Evolutionary conservation across 2,888 invertebrate genomes (phyloP).

Genomic region (Melitaea athalia): DNA sequence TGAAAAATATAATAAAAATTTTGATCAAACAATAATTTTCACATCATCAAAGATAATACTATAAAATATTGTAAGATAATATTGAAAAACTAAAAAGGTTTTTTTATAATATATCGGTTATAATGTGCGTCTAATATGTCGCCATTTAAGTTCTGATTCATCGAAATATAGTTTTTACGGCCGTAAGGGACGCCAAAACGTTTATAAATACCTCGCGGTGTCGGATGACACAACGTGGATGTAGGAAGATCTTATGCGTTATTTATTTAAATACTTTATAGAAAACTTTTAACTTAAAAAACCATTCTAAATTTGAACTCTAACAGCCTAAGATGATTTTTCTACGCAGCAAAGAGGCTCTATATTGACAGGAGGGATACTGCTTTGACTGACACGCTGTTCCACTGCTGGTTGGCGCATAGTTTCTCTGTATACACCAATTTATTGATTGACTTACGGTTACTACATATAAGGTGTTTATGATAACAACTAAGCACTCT

Average conservation of each 20-base stretch:
- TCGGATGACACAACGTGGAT: slow-evolving; percentile 28
- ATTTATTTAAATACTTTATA: too few species aligned
- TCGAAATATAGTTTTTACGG: slow-evolving; percentile 33
- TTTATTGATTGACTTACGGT: too few species aligned
- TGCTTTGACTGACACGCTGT: too few species aligned
- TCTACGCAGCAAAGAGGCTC: not conserved
- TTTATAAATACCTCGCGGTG: slow-evolving; percentile 29
- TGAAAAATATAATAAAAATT: too few species aligned
- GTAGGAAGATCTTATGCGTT: too few species aligned
- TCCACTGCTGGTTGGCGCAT: too few species aligned
- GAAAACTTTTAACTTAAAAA: too few species aligned
- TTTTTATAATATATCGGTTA: slow-evolving; percentile 15
- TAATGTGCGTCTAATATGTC: slow-evolving; percentile 22
- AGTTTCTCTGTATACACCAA: too few species aligned
- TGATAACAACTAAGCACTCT: too few species aligned
- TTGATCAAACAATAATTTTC: not conserved
- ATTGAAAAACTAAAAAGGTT: slow-evolving; percentile 3
- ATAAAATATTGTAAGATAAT: not conserved
- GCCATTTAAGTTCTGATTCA: slow-evolving; percentile 33
- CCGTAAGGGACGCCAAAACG: slow-evolving; percentile 36
- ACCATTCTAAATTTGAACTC: too few species aligned
- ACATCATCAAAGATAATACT: not conserved
- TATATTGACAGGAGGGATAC: not conserved
- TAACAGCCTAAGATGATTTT: too few species aligned
- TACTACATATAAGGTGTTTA: too few species aligned